phyloP scores from a whole-genome alignment of 2,888 invertebrate genomes.

The Empis livida region DNA sequence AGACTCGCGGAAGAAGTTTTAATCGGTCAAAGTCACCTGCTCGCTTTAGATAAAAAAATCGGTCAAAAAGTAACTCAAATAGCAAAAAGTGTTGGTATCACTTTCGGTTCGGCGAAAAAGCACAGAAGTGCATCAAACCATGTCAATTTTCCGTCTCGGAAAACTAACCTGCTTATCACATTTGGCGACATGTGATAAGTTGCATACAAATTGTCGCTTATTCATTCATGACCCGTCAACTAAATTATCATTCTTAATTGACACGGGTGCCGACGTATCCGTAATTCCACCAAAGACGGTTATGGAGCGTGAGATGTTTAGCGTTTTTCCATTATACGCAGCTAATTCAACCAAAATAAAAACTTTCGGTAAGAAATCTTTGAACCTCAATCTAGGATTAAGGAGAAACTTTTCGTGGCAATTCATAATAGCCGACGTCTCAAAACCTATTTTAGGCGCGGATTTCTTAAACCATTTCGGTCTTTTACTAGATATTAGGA shows the following conservation, averaged over 20 bases:
- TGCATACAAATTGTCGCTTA: background rate
- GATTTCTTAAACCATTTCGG: background rate
- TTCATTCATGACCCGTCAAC: background rate
- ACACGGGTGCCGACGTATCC: background rate
- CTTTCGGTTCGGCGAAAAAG: background rate
- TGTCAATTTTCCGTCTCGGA: background rate
- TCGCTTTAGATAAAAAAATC: too few relatives aligned
- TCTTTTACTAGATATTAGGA: background rate
- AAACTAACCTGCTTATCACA: background rate
- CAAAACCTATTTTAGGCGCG: background rate
- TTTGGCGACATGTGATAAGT: background rate
- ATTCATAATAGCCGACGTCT: background rate
- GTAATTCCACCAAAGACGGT: background rate
- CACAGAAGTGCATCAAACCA: background rate
- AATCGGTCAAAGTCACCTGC: too few relatives aligned
- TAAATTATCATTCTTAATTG: background rate
- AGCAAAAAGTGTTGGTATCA: background rate
- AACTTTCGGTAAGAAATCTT: background rate
- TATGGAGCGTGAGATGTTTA: background rate
- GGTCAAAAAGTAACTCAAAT: background rate
- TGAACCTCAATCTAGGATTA: background rate
- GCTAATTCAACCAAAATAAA: background rate
- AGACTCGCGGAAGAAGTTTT: too few relatives aligned
- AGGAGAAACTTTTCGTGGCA: background rate
- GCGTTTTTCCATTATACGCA: background rate